Evolutionary conservation across 2,113 vertebrate species (phyloP).

Genomic region (Pseudorhombus dupliciocellatus): DNA sequence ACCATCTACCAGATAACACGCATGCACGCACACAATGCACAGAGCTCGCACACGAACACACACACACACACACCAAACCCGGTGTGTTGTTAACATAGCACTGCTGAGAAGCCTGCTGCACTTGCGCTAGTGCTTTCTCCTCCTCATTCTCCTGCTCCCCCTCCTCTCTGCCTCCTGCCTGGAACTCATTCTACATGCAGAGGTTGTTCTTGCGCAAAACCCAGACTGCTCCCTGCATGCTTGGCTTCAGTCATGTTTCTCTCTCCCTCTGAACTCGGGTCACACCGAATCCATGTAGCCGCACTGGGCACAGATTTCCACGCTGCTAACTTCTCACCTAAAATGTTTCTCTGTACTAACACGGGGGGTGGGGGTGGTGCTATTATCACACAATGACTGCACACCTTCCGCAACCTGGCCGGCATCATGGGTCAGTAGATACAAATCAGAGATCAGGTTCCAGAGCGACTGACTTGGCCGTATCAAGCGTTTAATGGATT

Average conservation of each 20-base stretch:
- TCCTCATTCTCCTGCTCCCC: conserved; percentile 36
- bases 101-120: conserved; percentile 54
- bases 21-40: conserved; percentile 41
- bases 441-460: conserved; percentile 36
- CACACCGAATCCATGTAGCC: conserved; percentile 18
- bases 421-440: conserved; percentile 50
- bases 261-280: conserved; percentile 34
- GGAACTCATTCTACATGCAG: conserved; percentile 73
- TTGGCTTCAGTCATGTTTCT: conserved; percentile 46
- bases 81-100: conserved; percentile 82
- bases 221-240: conserved; percentile 46
- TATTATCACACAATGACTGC: conserved; percentile 39
- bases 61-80: conserved; percentile 65
- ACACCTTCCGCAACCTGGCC: conserved; percentile 18
- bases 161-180: conserved; percentile 37
- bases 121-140: conserved; percentile 47
- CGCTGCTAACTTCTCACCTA: conserved; percentile 30
- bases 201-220: conserved; percentile 56
- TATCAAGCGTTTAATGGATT: conserved; percentile 55
- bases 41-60: background rate
- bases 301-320: conserved; percentile 28
- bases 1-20: conserved; percentile 47
- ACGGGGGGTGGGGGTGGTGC: background rate
- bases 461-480: conserved; percentile 24
- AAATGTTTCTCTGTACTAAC: conserved; percentile 9